Conservation (phyloP, 2,888 invertebrate species). For the Chrysolina haemoptera region DNA sequence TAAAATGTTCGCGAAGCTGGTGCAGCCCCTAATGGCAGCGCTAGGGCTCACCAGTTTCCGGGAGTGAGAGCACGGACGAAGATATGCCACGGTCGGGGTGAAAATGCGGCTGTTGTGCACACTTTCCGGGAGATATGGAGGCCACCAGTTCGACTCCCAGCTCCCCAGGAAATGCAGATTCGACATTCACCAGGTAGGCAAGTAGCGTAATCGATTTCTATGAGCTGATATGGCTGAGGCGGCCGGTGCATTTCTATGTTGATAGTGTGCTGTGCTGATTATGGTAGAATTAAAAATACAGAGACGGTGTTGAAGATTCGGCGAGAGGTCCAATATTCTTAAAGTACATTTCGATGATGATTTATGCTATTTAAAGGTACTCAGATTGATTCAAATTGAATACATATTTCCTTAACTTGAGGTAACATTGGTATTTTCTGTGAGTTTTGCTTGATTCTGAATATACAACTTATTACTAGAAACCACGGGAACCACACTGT, state of each 20-base stretch:
- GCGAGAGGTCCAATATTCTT: too few species aligned
- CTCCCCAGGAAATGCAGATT: slow-evolving; percentile 66
- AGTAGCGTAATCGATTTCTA: slow-evolving; percentile 42
- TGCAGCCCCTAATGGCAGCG: slow-evolving; percentile 27
- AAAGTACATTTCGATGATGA: too few species aligned
- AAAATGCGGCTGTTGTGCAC: slow-evolving; percentile 47
- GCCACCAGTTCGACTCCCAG: slow-evolving; percentile 68
- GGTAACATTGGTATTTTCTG: too few species aligned
- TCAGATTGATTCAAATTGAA: too few species aligned
- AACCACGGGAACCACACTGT: too few species aligned
- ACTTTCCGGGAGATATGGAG: slow-evolving; percentile 62
- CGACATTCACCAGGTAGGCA: slow-evolving; percentile 66
- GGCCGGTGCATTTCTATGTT: slow-evolving; percentile 12
- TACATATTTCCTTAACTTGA: too few species aligned
- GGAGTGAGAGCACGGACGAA: slow-evolving; percentile 33
- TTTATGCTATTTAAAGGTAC: too few species aligned
- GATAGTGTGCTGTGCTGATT: neutral
- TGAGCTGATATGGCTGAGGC: slow-evolving; percentile 24
- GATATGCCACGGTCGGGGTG: slow-evolving; percentile 49
- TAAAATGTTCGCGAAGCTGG: slow-evolving; percentile 22
- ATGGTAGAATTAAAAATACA: too few species aligned
- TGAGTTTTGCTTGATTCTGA: too few species aligned
- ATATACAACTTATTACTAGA: too few species aligned
- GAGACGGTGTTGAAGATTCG: too few species aligned
- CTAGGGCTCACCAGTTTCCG: slow-evolving; percentile 27